Percentiles rank a stretch among this genome's conserved stretches.
phyloP scores from a whole-genome alignment of 2,797 vertebrate species.

The Melanitta fusca region DNA sequence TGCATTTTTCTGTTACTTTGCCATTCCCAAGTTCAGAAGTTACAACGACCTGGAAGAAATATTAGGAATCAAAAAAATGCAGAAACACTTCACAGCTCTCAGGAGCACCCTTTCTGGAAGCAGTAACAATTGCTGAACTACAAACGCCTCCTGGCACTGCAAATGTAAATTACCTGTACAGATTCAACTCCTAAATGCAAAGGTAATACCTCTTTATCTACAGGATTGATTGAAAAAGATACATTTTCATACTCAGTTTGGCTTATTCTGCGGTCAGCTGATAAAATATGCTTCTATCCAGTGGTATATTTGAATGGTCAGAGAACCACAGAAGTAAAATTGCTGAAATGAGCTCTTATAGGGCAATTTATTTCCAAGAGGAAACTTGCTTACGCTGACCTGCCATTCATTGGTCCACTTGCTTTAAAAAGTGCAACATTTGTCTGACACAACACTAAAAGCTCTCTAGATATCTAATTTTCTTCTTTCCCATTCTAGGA shows the following conservation, averaged over 20 bases:
- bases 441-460: neutral
- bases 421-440: neutral
- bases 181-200: neutral
- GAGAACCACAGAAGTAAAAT: neutral
- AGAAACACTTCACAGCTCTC: neutral
- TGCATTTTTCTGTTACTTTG: neutral
- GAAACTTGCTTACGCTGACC: neutral
- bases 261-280: neutral
- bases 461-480: neutral
- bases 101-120: neutral
- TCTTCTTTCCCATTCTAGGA: constrained; percentile 47
- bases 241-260: neutral
- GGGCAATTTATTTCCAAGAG: neutral
- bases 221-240: neutral
- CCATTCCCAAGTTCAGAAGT: neutral
- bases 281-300: neutral
- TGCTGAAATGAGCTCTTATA: neutral
- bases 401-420: neutral
- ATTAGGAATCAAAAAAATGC: neutral
- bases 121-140: neutral
- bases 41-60: neutral
- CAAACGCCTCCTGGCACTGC: neutral
- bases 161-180: neutral
- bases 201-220: neutral
- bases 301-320: neutral